Percentiles rank a stretch among this genome's conserved stretches.
phyloP scores from a whole-genome alignment of 2,888 invertebrate genomes.

The Agrotis puta region DNA sequence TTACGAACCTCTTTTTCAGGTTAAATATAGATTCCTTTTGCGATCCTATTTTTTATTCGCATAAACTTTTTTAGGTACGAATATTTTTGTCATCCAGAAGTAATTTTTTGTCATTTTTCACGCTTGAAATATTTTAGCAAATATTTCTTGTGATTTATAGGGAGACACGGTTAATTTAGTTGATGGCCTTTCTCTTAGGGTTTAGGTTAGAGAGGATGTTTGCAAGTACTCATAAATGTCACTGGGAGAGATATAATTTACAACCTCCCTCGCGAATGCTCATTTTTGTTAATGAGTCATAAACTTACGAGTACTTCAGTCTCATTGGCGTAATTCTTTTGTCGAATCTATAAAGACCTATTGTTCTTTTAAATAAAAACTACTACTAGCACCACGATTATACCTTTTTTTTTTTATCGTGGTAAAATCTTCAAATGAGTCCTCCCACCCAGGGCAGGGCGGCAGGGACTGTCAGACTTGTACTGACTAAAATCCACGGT shows the following conservation, averaged over 20 bases:
- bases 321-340: neutral
- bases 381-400: too few species aligned
- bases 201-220: conserved; percentile 19
- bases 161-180: conserved; percentile 49
- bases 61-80: conserved; percentile 49
- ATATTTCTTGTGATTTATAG: conserved; percentile 63
- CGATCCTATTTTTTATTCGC: conserved; percentile 58
- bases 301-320: conserved; percentile 12
- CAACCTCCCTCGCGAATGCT: neutral
- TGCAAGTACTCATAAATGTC: conserved; percentile 49
- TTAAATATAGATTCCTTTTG: conserved; percentile 69
- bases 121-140: conserved; percentile 58
- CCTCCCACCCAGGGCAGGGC: too few species aligned
- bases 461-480: too few species aligned
- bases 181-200: conserved; percentile 31
- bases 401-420: too few species aligned
- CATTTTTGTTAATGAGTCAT: conserved; percentile 43
- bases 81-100: conserved; percentile 45
- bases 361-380: too few species aligned
- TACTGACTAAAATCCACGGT: too few species aligned
- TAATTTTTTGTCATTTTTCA: conserved; percentile 55
- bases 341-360: neutral
- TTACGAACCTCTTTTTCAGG: conserved; percentile 66
- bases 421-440: too few species aligned
- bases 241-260: conserved; percentile 35